Evolutionary conservation across 2,113 vertebrate species (phyloP), one percentile per base, ranked within the genome.

Genomic region (Scomber japonicus): DNA sequence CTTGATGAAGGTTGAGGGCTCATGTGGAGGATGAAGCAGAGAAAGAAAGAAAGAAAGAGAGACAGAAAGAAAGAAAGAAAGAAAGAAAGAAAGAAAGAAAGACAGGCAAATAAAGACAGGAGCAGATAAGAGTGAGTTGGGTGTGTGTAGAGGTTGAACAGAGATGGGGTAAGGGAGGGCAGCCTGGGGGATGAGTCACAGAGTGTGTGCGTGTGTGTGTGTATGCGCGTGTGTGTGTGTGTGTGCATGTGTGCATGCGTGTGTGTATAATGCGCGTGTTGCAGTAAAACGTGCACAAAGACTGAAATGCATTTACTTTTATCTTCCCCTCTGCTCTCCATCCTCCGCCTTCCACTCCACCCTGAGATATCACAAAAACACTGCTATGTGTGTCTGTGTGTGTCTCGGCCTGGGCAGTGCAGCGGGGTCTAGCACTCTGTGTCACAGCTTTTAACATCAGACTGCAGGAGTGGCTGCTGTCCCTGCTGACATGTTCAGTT

Each of bases 201-300:
- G 21, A 27, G 51, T 6, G 60, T 9, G 35, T 7, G 35, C 1
- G 35, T 7, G 35, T 1, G 35, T 10, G 7, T 35, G 4, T 35
- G 31, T 35, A 4, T 30, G 59, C 35, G 51, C 4, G 60, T 9
- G 35, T 7, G 35, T 10, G 7, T 35, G 4, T 35, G 31, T 35
- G 31, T 24, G 59, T 46, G 53, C 56, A 21, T 50, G 31, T 59
- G 40, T 76, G 31, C 69, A 21, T 71, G 9, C 51, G 55, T 63
- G 40, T 69, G 73, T 54, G 57, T 49, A 30, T 59, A 82, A 86
- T 50, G 83, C 71, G 57, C 45, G 40, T 59, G 84, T 85, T 50
- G 83, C 71, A 91, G 76, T 81, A 82, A 61, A 60, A 89, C 73
- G 82, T 83, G 76, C 73, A 84, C 55, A 78, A 82, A 79, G 66